phyloP scores from a whole-genome alignment of 2,113 vertebrate species.

The Puma concolor region DNA sequence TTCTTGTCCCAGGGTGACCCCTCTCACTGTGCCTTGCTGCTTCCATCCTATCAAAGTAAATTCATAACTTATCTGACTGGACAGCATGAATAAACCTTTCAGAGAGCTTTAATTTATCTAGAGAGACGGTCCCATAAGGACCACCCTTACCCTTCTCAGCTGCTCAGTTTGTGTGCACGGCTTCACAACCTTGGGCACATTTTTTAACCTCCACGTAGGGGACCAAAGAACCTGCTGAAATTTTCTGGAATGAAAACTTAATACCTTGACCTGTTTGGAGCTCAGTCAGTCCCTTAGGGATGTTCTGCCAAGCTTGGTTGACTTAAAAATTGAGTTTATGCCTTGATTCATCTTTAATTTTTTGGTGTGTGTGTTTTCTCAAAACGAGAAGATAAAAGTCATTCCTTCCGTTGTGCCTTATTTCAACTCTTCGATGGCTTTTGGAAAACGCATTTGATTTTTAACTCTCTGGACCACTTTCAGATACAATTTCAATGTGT shows the following conservation, averaged over 20 bases:
- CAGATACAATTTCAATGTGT: background rate
- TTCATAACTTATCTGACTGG: rapidly evolving
- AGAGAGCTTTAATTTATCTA: background rate
- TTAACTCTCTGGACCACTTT: background rate
- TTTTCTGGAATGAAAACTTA: background rate
- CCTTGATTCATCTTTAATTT: background rate
- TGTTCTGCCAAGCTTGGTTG: background rate
- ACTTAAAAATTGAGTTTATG: background rate
- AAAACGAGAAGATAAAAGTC: background rate
- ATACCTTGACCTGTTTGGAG: background rate
- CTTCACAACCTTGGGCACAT: rapidly evolving
- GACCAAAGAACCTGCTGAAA: background rate
- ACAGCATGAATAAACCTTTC: rapidly evolving
- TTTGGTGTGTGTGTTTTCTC: background rate
- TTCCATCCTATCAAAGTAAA: background rate
- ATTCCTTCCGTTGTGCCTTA: background rate
- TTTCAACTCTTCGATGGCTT: background rate
- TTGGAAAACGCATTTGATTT: background rate
- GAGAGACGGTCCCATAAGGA: rapidly evolving
- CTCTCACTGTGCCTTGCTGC: background rate
- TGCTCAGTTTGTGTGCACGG: no score
- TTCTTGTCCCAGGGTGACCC: background rate
- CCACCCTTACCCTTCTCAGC: background rate
- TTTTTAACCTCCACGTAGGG: background rate
- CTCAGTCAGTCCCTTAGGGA: background rate